These are phyloP conservation scores for Sphecodes monilicornis DNA, from an alignment of 2,888 invertebrate genomes.

Conservation along the genomic window DNA sequence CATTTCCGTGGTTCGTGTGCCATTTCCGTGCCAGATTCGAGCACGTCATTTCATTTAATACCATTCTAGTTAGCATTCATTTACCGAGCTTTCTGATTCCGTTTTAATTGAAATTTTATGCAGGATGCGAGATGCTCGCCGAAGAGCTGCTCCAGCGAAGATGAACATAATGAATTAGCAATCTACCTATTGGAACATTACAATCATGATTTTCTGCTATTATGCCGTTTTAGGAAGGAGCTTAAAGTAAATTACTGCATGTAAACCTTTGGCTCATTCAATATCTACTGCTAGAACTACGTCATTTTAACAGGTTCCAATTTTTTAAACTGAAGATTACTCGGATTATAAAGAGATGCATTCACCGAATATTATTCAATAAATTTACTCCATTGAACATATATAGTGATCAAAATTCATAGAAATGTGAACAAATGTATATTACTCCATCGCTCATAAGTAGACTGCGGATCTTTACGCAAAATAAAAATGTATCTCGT, in stretches of 20 bases:
- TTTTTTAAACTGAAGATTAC: too few relatives aligned
- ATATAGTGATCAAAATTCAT: too few relatives aligned
- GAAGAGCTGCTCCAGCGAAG: background rate
- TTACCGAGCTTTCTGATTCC: background rate
- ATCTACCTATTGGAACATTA: background rate
- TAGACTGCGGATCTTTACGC: too few relatives aligned
- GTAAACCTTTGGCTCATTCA: too few relatives aligned
- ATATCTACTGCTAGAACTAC: too few relatives aligned
- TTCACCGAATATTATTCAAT: too few relatives aligned
- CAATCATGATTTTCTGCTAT: background rate
- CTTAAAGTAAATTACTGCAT: background rate
- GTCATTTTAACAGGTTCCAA: too few relatives aligned
- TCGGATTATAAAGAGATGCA: too few relatives aligned
- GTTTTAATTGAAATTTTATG: background rate
- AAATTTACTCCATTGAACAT: too few relatives aligned
- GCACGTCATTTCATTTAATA: background rate
- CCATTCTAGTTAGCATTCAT: background rate
- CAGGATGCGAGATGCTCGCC: background rate
- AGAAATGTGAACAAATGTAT: too few relatives aligned
- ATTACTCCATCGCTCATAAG: too few relatives aligned
- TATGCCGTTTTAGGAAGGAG: background rate
- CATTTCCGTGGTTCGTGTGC: background rate
- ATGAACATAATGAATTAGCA: background rate
- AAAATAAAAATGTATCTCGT: too few relatives aligned
- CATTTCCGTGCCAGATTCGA: background rate